phyloP scores from a whole-genome alignment of 2,888 invertebrate species.

The Cryptus armator region DNA sequence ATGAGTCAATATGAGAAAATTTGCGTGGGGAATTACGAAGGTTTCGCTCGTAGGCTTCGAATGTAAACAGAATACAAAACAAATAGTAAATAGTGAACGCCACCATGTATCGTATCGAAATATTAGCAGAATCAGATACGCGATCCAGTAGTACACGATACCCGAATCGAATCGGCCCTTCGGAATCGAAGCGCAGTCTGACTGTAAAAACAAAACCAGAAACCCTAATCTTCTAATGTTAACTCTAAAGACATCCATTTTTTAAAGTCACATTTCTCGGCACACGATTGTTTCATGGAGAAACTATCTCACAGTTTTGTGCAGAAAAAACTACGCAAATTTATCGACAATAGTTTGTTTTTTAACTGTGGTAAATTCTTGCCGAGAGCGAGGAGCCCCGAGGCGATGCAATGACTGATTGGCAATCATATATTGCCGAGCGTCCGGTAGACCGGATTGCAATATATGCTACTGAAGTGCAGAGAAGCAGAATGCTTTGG shows the following conservation, averaged over 20 bases:
- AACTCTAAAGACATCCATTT: too few species aligned
- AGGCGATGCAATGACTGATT: slow-evolving; percentile 4
- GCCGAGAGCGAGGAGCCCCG: background rate
- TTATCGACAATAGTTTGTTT: background rate
- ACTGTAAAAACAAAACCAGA: background rate
- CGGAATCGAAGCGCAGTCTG: too few species aligned
- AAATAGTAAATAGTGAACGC: too few species aligned
- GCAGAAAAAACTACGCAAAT: background rate
- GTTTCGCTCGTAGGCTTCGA: too few species aligned
- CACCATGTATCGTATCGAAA: too few species aligned
- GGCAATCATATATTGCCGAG: slow-evolving; percentile 2
- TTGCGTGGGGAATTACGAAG: too few species aligned
- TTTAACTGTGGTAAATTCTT: slow-evolving; percentile 1
- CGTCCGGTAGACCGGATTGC: background rate
- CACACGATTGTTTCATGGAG: background rate
- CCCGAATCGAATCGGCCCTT: too few species aligned
- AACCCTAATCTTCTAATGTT: too few species aligned
- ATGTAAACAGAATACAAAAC: too few species aligned
- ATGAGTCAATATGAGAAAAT: too few species aligned
- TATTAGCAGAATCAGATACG: too few species aligned
- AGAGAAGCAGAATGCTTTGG: slow-evolving; percentile 13
- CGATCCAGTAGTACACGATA: too few species aligned
- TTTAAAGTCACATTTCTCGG: background rate
- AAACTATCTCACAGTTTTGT: background rate
- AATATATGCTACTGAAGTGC: slow-evolving; percentile 22